These are phyloP conservation scores for Tetrao urogallus DNA, from an alignment of 2,113 vertebrate genomes.

Conservation along the genomic window DNA sequence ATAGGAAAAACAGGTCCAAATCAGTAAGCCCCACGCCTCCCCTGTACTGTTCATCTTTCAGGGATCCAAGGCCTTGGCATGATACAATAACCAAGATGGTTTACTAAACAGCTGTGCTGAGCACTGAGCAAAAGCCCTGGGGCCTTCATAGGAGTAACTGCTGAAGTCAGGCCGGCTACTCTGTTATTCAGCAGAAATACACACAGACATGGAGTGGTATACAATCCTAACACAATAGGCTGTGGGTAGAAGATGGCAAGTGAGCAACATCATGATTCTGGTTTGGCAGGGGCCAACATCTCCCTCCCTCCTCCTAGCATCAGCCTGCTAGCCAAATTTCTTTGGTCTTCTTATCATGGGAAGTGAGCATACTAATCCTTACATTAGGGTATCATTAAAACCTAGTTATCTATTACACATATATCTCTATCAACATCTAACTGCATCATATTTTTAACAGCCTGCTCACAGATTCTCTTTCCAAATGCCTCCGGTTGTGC, in stretches of 20 bases:
- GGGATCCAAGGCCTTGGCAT: background rate
- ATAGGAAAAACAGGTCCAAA: background rate
- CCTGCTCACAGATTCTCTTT: background rate
- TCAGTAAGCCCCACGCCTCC: background rate
- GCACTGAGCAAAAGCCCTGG: background rate
- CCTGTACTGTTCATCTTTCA: background rate
- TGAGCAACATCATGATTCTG: background rate
- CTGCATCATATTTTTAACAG: background rate
- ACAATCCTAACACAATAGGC: background rate
- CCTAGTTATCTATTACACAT: background rate
- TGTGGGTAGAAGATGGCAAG: background rate
- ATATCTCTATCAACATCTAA: background rate
- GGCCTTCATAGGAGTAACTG: background rate
- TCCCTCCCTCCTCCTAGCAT: background rate
- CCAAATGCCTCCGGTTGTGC: background rate
- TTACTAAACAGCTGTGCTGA: background rate
- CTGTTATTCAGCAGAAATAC: background rate
- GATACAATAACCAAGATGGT: no score
- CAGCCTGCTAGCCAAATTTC: background rate
- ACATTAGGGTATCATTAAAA: background rate
- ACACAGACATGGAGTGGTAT: fast-evolving
- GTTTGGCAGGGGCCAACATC: background rate
- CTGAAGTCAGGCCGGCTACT: background rate
- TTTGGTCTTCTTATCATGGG: background rate
- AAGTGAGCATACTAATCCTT: background rate